Base-by-base conservation (phyloP, 1,140 invertebrate species). In the Schmidtea mediterranea region DNA sequence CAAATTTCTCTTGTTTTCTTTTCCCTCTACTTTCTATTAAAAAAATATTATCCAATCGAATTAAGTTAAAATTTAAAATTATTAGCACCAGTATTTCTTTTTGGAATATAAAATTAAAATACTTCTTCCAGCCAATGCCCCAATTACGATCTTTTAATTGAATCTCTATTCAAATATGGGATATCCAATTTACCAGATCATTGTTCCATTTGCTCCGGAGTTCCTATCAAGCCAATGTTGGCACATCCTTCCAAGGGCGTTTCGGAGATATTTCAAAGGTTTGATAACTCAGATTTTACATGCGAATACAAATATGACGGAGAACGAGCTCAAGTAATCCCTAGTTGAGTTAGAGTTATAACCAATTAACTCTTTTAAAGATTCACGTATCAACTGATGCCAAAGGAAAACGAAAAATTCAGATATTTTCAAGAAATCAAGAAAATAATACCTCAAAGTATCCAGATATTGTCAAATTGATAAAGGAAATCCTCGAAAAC, bases 291-390 rank as follows among this genome's bases (percentile, higher is more conserved):
- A 54, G 12, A 23, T 15, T 97, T 98, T 59, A 94, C 89, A 1
- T 97, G 89, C 62, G 92, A 98, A 71, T 98, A 78, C 74, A 98
- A 98, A 65, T 98, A 98, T 64, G 92, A 99, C 66, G 92, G 92
- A 2, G 92, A 98, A 71, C 69, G 92, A 59, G 90, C 86, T 2
- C 92, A 97, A 71, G 78, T 84, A 6, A 16, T 48, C 39, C 6
- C 9, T 10, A 12, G 2, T 15, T 37, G 15, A 26, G 45, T 22
- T 38, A 21, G 45, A n/a, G 12, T 5, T n/a, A n/a, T n/a, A n/a
- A n/a, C n/a, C n/a, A n/a, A n/a, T n/a, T n/a, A n/a, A n/a, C n/a
- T n/a, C n/a, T n/a, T n/a, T n/a, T n/a, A 32, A 6, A 32, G 26
- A 32, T 32, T 10, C 26, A 32, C 10, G 26, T 32, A 6, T 32